Base-by-base conservation (phyloP, 1,140 invertebrate species). In the Chelonus insularis region DNA sequence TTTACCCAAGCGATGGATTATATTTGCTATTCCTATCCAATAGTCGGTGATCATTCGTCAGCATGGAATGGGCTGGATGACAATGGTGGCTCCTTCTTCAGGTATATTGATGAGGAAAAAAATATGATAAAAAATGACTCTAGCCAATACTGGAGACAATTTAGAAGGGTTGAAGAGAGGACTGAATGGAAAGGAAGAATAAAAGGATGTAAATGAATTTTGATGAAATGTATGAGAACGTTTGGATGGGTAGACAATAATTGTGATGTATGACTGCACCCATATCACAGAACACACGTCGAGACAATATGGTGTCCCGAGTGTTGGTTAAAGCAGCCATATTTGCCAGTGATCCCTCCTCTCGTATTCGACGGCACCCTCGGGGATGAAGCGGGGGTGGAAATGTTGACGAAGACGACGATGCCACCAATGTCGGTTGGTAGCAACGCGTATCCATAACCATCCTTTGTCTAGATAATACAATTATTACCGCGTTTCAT, bases 401-500 rank as follows among this genome's bases (percentile, higher is more conserved):
- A n/a, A 21, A 18, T 21, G 37, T 41, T 34, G 47, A 16, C 45
- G 37, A 50, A 45, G 36, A 32, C 23, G 23, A 14, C 16, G 39
- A 45, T 45, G 25, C 21, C 23, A 57, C 43, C 36, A 11, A 51
- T 14, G 20, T 20, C 8, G 29, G 12, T 52, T n/a, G 34, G 14
- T 37, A 34, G 66, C 72, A 72, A 69, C 75, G 75, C 76, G 76
- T 82, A 81, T 82, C 80, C 78, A 82, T 81, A 82, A 82, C 79
- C 75, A 63, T 76, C 78, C 76, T 82, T 81, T 81, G 79, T 81
- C 77, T 79, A 66, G 72, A 69, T 82, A 82, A 82, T 69, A 68
- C 74, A 76, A 81, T 82, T 81, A 82, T 80, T 79, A 78, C 74
- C 69, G 72, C 73, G 77, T 80, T 82, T 81, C 77, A 82, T 82